Conservation (phyloP, 2,797 vertebrate species). For the Florisuga fusca region DNA sequence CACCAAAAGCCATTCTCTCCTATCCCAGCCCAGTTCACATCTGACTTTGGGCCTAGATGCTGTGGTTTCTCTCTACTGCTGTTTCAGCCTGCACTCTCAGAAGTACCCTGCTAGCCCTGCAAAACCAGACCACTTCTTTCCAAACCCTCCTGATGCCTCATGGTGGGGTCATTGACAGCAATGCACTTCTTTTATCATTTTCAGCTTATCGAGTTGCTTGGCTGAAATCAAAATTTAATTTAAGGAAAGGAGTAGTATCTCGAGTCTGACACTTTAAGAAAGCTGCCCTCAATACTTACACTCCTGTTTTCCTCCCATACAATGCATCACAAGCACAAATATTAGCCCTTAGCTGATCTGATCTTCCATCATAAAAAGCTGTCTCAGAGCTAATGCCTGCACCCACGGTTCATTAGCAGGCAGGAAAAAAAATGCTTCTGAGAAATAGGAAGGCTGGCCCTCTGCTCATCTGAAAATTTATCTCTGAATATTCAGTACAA, state of each 20-base stretch:
- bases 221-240: background rate
- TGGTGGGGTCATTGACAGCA: background rate
- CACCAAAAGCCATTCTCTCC: background rate
- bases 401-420: conserved; percentile 64
- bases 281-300: background rate
- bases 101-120: background rate
- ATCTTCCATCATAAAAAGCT: conserved; percentile 60
- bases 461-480: conserved; percentile 67
- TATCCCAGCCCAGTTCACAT: background rate
- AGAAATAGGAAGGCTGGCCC: conserved; percentile 62
- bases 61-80: background rate
- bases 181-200: background rate
- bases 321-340: conserved; percentile 41
- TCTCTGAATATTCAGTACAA: conserved; percentile 70
- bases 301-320: background rate
- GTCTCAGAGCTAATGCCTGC: conserved; percentile 60
- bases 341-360: conserved; percentile 51
- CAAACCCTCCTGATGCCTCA: background rate
- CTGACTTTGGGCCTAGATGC: rapidly evolving
- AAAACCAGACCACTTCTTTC: background rate
- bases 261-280: background rate
- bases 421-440: conserved; percentile 24
- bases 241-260: background rate
- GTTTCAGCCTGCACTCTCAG: background rate
- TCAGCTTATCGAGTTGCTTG: background rate